Base-by-base conservation (phyloP, 2,888 invertebrate genomes). In the Dolichomitus sp. region DNA sequence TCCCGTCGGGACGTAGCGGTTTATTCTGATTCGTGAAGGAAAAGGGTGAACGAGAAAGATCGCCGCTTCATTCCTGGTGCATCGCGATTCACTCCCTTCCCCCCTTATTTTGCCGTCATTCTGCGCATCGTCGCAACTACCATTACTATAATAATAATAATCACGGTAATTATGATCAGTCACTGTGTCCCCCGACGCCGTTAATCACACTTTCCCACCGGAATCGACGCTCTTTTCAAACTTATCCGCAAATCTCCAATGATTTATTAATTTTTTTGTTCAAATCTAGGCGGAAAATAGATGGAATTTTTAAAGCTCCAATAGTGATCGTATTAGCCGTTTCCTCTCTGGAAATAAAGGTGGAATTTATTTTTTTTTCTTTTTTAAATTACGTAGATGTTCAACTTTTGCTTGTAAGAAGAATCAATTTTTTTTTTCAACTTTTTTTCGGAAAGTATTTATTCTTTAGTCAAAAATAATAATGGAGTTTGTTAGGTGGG, bases 141-240 rank as follows among this genome's bases (percentile, higher is more conserved):
- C 70, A 80, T 83, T 79, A 78, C 78, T 50, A 61, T 84, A 82
- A 85, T 85, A 83, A 80, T 75, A 82, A 83, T 78, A 83, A 80
- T 85, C 75, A 80, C 66, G 42, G 81, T 80, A 81, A 84, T 84
- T 78, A 84, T 61, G 74, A 76, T 70, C 73, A 66, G 57, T 76
- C 50, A 63, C 59, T 61, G 68, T 69, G 40, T 69, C 42, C 40
- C 42, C 57, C 30, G 66, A 61, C 54, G 72, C 66, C 68, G 80
- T 84, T 69, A 72, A 81, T 81, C 75, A 83, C 74, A 75, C 42
- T 80, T 83, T 84, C 54, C 61, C 54, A 33, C 11, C 27, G 33
- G 48, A 76, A 59, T 66, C 42, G 19, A 42, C 48, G 65, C 57
- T 70, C 70, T 66, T n/a, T 42, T 6, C 19, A 54, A 12, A 54